Evolutionary conservation across 1,140 invertebrate genomes (phyloP), one percentile per base, ranked within the genome.

Genomic region (Argopecten irradians): DNA sequence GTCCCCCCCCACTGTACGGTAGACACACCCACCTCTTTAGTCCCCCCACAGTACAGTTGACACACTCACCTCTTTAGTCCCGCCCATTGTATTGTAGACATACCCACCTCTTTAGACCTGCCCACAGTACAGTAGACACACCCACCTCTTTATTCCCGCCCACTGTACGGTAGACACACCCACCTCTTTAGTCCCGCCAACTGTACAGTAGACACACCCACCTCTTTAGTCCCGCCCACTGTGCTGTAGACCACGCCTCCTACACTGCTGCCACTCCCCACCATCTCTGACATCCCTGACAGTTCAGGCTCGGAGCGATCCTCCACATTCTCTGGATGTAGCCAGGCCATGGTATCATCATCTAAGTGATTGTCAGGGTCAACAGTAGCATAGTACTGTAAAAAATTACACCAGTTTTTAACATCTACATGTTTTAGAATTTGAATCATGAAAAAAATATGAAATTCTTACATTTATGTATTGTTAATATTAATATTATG

Each of bases 201-300:
- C 34, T 41, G 84, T 33, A 5, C 84, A 13, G 84, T 36, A 85
- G 43, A 55, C 43, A 71, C 11, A 46, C 85, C 33, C 33, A 86
- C 84, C 88, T 89, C 43, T 41, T 89, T 88, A 32, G 89, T 88
- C 33, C 87, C 87, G 7, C 90, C 85, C 0, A 93, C 87, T 7
- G 86, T 90, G 87, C 91, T 93, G 84, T 88, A 94, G 83, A 95
- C 93, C 13, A 99, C 98, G 0, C 98, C 98, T 22, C 98, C 98
- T n/a, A 99, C 98, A 94, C 98, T 98, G 91, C 98, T 98, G 0
- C 98, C 98, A 95, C 98, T 98, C 85, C 98, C 98, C 22, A 99
- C 98, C 87, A 99, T 96, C 90, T 98, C 97, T 0, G 98, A 98
- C 97, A 98, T 97, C 93, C 99, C 98, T 0, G 97, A 97, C 88